Conservation (phyloP, 2,888 invertebrate species). For the Stratiomys singularior region DNA sequence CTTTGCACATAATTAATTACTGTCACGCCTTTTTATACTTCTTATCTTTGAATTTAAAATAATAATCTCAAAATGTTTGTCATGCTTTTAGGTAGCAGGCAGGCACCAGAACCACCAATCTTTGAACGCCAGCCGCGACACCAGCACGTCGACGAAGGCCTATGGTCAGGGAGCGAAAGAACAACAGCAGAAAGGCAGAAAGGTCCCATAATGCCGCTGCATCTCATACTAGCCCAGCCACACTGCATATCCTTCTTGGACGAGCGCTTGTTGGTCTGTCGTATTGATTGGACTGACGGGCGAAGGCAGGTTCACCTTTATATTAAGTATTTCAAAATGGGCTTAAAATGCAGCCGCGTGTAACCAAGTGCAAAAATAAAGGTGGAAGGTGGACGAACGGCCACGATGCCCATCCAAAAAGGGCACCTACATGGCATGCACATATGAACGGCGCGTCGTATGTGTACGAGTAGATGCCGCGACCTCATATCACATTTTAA, state of each 20-base stretch:
- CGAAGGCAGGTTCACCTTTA: slow-evolving; percentile 30
- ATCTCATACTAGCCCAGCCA: no score
- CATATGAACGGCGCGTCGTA: neutral
- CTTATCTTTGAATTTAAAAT: slow-evolving; percentile 61
- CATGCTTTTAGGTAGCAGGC: slow-evolving; percentile 49
- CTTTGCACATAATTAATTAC: slow-evolving; percentile 64
- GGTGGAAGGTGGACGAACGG: slow-evolving; percentile 29
- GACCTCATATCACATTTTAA: slow-evolving; percentile 33
- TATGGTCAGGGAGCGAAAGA: no score
- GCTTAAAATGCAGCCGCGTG: neutral
- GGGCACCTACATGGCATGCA: no score
- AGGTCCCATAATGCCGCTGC: no score
- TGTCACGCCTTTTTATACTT: slow-evolving; percentile 64
- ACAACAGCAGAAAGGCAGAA: no score
- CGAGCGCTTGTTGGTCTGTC: neutral
- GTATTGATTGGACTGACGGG: slow-evolving; percentile 26
- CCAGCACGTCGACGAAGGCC: neutral
- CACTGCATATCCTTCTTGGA: neutral
- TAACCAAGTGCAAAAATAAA: neutral
- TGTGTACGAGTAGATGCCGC: neutral
- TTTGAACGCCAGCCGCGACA: neutral
- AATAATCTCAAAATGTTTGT: slow-evolving; percentile 60
- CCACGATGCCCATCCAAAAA: neutral
- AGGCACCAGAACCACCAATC: neutral
- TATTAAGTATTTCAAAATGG: slow-evolving; percentile 10